Conservation (phyloP, 2,113 vertebrate genomes). For the Anolis sagrei region DNA sequence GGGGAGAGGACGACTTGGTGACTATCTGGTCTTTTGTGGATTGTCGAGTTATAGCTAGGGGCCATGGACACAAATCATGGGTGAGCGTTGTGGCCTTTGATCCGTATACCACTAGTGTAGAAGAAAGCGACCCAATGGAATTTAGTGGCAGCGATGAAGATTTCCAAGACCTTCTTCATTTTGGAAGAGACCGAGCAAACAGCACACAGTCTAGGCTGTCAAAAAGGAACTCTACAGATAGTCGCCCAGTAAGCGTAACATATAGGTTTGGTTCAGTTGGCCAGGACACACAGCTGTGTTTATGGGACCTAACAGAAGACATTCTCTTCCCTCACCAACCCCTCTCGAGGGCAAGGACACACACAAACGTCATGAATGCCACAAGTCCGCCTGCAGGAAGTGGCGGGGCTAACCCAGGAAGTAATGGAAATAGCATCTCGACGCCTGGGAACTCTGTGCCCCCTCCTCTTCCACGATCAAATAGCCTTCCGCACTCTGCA, state of each 20-base stretch:
- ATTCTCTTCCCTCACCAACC: conserved; percentile 98
- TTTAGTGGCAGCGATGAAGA: conserved; percentile 98
- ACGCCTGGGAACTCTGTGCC: conserved; percentile 85
- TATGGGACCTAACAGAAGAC: conserved; percentile 99
- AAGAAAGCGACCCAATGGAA: conserved; percentile 93
- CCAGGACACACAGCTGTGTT: conserved; percentile 96
- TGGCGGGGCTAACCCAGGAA: conserved; percentile 76
- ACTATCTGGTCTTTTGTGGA: conserved; percentile 97
- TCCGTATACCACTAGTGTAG: conserved; percentile 96
- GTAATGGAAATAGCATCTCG: conserved; percentile 83
- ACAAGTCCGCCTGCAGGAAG: conserved; percentile 85
- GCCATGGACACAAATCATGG: conserved; percentile 98
- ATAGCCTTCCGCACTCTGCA: conserved; percentile 95
- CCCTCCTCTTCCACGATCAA: conserved; percentile 91
- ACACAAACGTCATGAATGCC: conserved; percentile 98
- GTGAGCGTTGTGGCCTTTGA: conserved; percentile 98
- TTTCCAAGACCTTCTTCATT: conserved; percentile 92
- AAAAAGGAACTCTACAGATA: conserved; percentile 97
- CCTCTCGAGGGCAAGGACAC: conserved; percentile 94
- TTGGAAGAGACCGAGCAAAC: conserved; percentile 91
- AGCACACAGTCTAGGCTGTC: conserved; percentile 94
- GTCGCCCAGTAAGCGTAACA: conserved; percentile 93
- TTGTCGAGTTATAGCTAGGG: conserved; percentile 93
- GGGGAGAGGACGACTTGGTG: conserved; percentile 97
- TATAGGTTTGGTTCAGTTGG: conserved; percentile 98